These are phyloP conservation scores for Anoplophora glabripennis DNA, from an alignment of 1,140 invertebrate genomes.

Conservation along the genomic window DNA sequence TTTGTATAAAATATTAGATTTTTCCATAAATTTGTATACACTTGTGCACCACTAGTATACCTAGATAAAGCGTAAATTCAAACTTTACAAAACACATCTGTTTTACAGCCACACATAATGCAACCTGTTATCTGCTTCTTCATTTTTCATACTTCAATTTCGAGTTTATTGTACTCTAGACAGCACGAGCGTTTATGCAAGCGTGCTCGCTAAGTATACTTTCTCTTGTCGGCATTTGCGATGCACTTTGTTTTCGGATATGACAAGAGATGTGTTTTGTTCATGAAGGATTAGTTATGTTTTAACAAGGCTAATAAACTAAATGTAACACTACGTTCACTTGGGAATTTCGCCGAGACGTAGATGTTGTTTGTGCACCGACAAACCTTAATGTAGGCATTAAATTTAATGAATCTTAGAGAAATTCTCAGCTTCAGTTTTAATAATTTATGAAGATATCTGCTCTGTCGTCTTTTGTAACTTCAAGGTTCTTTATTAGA, in stretches of 20 bases:
- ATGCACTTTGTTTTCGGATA: constrained; percentile 16
- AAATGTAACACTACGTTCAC: constrained; percentile 22
- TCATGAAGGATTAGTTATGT: constrained; percentile 24
- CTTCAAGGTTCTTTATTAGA: too few species aligned
- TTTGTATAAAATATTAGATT: too few species aligned
- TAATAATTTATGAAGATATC: background rate
- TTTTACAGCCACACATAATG: too few species aligned
- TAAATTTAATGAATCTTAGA: constrained; percentile 29
- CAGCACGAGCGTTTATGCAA: too few species aligned
- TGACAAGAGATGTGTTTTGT: constrained; percentile 19
- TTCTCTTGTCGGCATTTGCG: constrained; percentile 5
- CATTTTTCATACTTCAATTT: too few species aligned
- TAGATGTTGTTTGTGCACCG: constrained; percentile 11
- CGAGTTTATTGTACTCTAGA: too few species aligned
- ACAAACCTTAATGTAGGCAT: constrained; percentile 19
- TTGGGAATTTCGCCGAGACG: constrained; percentile 20
- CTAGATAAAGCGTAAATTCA: too few species aligned
- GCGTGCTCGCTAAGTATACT: background rate
- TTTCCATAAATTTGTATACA: too few species aligned
- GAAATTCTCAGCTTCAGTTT: constrained; percentile 3
- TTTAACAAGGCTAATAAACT: constrained; percentile 26
- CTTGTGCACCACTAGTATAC: too few species aligned
- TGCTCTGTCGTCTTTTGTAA: too few species aligned
- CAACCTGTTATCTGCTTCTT: too few species aligned
- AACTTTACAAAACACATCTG: too few species aligned